Evolutionary conservation across 2,113 vertebrate species (phyloP).

Genomic region (Boleophthalmus pectinirostris): DNA sequence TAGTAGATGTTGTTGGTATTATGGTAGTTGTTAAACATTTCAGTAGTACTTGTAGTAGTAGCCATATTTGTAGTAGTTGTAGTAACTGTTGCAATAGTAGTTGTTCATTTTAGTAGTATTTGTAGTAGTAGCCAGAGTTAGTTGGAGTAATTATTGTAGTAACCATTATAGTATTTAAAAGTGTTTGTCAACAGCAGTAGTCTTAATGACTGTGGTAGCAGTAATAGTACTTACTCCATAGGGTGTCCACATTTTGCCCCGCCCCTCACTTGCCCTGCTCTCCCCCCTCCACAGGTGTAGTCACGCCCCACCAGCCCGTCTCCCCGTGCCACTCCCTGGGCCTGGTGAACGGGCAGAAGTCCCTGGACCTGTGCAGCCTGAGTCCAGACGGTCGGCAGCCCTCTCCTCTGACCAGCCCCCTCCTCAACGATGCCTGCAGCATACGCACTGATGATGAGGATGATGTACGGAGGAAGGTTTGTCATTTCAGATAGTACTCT

Average conservation of each 20-base stretch:
- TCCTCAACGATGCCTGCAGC: conserved; percentile 87
- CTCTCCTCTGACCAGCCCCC: conserved; percentile 91
- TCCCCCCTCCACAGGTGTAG: conserved; percentile 76
- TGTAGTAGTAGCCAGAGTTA: too few relatives aligned
- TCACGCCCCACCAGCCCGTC: conserved; percentile 87
- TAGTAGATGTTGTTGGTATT: too few relatives aligned
- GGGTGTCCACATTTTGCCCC: background rate
- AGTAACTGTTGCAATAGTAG: too few relatives aligned
- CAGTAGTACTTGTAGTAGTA: too few relatives aligned
- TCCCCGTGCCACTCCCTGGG: conserved; percentile 86
- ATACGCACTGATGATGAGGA: conserved; percentile 92
- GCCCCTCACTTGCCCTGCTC: conserved; percentile 5
- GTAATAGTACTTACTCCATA: background rate
- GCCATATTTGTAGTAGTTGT: too few relatives aligned
- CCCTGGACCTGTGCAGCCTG: conserved; percentile 82
- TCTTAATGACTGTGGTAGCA: background rate
- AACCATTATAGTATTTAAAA: too few relatives aligned
- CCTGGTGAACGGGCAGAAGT: conserved; percentile 81
- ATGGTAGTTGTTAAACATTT: too few relatives aligned
- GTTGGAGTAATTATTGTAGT: too few relatives aligned
- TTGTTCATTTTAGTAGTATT: too few relatives aligned
- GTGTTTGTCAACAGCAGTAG: too few relatives aligned
- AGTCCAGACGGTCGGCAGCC: conserved; percentile 88
- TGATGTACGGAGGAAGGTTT: conserved; percentile 91
- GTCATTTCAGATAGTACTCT: conserved; percentile 22